Base-by-base conservation (phyloP, 2,888 invertebrate genomes). In the Ctenicera cuprea region DNA sequence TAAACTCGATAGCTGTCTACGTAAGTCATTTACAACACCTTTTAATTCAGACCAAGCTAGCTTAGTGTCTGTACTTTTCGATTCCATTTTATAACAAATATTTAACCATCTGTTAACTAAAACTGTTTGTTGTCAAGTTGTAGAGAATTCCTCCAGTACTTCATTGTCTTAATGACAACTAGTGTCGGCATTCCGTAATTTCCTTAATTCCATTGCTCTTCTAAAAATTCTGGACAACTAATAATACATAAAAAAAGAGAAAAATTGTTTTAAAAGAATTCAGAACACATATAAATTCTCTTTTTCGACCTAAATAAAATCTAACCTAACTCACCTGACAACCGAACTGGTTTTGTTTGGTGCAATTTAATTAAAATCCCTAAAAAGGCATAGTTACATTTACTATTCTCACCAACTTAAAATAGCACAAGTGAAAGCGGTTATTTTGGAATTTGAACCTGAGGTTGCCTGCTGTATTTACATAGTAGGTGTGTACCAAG, bases 41-140 rank as follows among this genome's bases (percentile, higher is more conserved):
- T 94, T 90, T 20, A 95, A 90, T 85, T 95, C 95, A 1, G 93
- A 92, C 96, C 95, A 96, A 65, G 92, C 90, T 82, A 87, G 80
- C 80, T 87, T 87, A 16, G 41, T 66, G 50, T 75, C 77, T 59
- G 68, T 54, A 57, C 30, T 62, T 75, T 73, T 73, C 22, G 57
- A 14, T 62, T 75, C 75, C 75, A 75, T 74, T 69, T 57, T 38
- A 38, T 59, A 37, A 38, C 26, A 30, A 20, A 50, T 26, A 33
- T 14, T 3, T 61, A 48, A 66, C 50, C 71, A 71, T 71, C 65
- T 71, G 65, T 65, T 33, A 62, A 52, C 37, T 37, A 41, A 43
- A 71, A 66, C 38, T 41, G 52, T 26, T 65, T 65, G 50, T 41
- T 54, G 22, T 18, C 26, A 66, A 54, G 26, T 20, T 18, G 33